Conservation (phyloP, 2,888 invertebrate species). For the Hyppa rectilinea region DNA sequence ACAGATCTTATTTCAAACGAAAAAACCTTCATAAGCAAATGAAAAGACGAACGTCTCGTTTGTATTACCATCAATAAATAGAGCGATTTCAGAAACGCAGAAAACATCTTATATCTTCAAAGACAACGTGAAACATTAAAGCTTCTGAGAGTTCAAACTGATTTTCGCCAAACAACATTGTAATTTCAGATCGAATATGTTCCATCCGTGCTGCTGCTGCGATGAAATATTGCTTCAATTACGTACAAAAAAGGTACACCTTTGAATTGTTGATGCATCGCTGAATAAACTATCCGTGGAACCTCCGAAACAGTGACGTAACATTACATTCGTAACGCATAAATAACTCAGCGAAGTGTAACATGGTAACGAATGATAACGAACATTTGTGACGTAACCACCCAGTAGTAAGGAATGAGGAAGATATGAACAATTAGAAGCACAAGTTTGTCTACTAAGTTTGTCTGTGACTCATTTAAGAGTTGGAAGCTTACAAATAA, state of each 20-base stretch:
- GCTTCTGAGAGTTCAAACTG: constrained; percentile 4
- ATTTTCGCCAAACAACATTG: constrained; percentile 17
- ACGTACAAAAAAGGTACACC: constrained; percentile 57
- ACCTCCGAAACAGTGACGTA: constrained; percentile 59
- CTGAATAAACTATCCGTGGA: constrained; percentile 68
- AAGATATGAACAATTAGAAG: constrained; percentile 52
- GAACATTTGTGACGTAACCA: constrained; percentile 52
- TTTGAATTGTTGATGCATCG: constrained; percentile 69
- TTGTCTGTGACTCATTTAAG: constrained; percentile 24
- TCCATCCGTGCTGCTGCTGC: constrained; percentile 23
- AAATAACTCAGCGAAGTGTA: constrained; percentile 52
- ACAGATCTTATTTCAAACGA: constrained; percentile 29
- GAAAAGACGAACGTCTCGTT: constrained; percentile 21
- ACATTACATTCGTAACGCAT: constrained; percentile 46
- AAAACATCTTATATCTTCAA: constrained; percentile 27
- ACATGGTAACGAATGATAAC: constrained; percentile 48
- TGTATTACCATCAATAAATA: constrained; percentile 41
- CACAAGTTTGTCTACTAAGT: constrained; percentile 37
- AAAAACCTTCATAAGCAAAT: constrained; percentile 30
- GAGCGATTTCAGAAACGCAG: constrained; percentile 2
- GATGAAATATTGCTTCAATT: constrained; percentile 61
- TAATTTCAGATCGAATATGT: constrained; percentile 29
- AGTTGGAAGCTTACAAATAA: constrained; percentile 22
- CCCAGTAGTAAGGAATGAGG: constrained; percentile 41
- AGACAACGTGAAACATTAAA: constrained; percentile 14